A percentile compares a stretch with the other conserved stretches of the same genome.
Evolutionary conservation across 2,888 invertebrate species (phyloP).

Genomic region (Cataglyphis livida): DNA sequence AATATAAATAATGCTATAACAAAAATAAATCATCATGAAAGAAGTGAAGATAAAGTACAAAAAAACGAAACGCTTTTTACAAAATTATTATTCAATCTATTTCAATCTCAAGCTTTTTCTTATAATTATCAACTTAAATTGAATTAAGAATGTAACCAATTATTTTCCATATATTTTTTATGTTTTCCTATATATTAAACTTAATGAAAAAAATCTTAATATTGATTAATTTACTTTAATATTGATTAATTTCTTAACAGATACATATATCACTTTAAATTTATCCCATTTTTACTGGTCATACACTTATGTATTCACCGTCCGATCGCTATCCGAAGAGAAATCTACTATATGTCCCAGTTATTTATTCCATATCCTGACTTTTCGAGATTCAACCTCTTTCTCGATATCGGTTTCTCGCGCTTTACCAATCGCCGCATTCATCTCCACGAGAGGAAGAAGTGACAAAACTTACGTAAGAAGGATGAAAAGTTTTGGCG

Average conservation of each 20-base stretch:
- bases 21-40: background rate
- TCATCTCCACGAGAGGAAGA: slow-evolving; percentile 33
- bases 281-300: background rate
- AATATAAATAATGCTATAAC: background rate
- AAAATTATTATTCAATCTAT: background rate
- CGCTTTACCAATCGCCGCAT: slow-evolving; percentile 12
- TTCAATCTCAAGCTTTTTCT: background rate
- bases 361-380: slow-evolving; percentile 30
- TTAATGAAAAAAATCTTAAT: background rate
- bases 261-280: background rate
- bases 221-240: background rate
- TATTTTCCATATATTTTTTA: background rate
- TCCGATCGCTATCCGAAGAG: background rate
- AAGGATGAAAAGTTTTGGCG: slow-evolving; percentile 34
- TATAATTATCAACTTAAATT: background rate
- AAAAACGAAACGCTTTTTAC: background rate
- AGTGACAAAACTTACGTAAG: slow-evolving; percentile 30
- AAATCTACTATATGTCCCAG: background rate
- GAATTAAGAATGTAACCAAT: background rate
- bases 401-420: slow-evolving; percentile 11
- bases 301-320: slow-evolving; percentile 15
- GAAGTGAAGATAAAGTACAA: background rate
- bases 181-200: background rate
- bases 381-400: slow-evolving; percentile 13
- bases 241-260: background rate